Evolutionary conservation across 2,113 vertebrate genomes (phyloP).

Genomic region (Plecturocebus donacophilus): DNA sequence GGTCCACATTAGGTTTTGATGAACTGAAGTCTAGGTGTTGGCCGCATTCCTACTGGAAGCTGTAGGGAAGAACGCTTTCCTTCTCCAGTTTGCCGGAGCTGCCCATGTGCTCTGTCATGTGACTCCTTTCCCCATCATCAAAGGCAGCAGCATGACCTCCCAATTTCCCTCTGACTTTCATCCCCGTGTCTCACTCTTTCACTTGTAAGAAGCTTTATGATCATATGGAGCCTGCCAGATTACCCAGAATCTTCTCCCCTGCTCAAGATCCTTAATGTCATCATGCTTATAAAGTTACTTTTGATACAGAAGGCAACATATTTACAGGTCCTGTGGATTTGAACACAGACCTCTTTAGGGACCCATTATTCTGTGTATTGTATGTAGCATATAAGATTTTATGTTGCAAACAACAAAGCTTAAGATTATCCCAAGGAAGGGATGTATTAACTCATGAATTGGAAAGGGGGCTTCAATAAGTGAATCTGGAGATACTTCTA

Average conservation of each 20-base stretch:
- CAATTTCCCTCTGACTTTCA: not conserved
- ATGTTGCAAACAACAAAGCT: not conserved
- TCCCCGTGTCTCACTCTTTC: not conserved
- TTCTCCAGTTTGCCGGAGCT: not conserved
- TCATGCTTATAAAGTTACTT: not conserved
- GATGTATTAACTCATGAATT: no score
- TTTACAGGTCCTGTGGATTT: no score
- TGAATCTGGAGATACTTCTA: not conserved
- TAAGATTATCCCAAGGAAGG: not conserved
- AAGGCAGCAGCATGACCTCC: not conserved
- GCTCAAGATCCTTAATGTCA: not conserved
- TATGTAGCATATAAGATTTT: not conserved
- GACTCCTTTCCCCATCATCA: not conserved
- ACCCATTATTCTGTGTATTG: not conserved
- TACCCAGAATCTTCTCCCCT: not conserved
- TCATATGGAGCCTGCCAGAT: no score
- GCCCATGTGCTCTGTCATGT: no score
- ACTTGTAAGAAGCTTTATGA: not conserved
- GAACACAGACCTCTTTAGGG: not conserved
- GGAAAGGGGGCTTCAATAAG: not conserved
- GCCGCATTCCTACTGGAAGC: not conserved
- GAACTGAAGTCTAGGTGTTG: not conserved
- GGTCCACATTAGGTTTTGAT: not conserved
- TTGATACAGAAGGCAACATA: no score
- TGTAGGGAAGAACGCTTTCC: not conserved